Evolutionary conservation across 2,113 vertebrate species (phyloP), one percentile per base, ranked within the genome.

Genomic region (Spizaetus ornatus): DNA sequence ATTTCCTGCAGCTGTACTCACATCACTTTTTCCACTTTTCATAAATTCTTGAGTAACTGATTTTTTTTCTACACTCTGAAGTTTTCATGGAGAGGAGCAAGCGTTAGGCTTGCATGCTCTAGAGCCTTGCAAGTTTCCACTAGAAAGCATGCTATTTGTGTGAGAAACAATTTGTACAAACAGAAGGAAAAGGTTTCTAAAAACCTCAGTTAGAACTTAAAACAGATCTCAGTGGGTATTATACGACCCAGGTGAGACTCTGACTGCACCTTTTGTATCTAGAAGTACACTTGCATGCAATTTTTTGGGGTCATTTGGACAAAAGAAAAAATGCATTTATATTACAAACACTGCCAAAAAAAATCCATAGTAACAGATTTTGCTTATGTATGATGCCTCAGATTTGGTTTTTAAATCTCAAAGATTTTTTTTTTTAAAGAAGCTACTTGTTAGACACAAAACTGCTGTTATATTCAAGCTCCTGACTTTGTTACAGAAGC

Each of bases 1-100:
- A 92, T 95, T 95, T 96, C 93, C 89, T 95, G 94, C 95, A 97
- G 89, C 88, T 96, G 90, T 95, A 97, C 74, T 93, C 91, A 69
- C 77, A 95, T 93, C 66, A 87, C 81, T 95, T 94, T 95, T 73
- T 48, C 82, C 90, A 97, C 63, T 94, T 95, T 66, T 97, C 83
- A 88, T 73, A 89, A 95, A 88, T 89, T 74, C 82, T 95, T 88
- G 45, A 91, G 58, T 77, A 85, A 91, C 93, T 55, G 42, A 69
- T 88, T 83, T 96, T 93, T 93, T 93, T 93, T 82, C 87, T 84
- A 13, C 36, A 10, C 81, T 50, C 36, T 34, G 0, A 95, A 85
- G 45, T 95, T 94, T 93, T 91, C 66, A 50, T 45, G 78, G 53
- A 80, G 71, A 91, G 20, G n/a, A 71, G 34, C 69, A 74, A 96